Percentiles rank a stretch among this genome's conserved stretches.
Evolutionary conservation across 2,888 invertebrate species (phyloP).

Genomic region (Esperia sulphurella): DNA sequence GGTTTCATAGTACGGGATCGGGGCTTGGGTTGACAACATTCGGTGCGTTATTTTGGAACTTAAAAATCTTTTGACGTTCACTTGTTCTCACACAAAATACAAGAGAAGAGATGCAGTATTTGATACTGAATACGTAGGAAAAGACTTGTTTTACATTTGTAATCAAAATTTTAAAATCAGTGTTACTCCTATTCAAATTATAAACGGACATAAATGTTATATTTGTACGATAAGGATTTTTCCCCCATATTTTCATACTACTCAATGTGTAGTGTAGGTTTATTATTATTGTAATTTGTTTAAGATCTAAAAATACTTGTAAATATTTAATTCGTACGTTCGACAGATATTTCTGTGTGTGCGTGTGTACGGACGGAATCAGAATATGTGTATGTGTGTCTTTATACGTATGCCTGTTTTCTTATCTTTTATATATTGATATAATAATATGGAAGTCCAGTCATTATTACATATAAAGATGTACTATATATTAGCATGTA

Average conservation of each 20-base stretch:
- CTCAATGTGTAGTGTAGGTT: slow-evolving; percentile 16
- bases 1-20: too few relatives aligned
- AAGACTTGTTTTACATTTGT: not conserved
- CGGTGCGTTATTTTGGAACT: too few relatives aligned
- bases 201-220: not conserved
- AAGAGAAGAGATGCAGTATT: too few relatives aligned
- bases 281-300: slow-evolving; percentile 4
- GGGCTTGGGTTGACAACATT: too few relatives aligned
- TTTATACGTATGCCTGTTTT: slow-evolving; percentile 18
- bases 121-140: not conserved
- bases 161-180: slow-evolving; percentile 3
- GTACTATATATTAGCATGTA: not conserved
- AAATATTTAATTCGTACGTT: slow-evolving; percentile 20
- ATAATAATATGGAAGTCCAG: slow-evolving; percentile 10
- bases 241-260: slow-evolving; percentile 24
- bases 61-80: not conserved
- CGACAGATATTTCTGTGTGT: slow-evolving; percentile 11
- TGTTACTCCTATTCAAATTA: not conserved
- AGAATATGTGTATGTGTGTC: slow-evolving; percentile 5
- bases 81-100: too few relatives aligned
- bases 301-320: slow-evolving; percentile 17
- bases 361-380: slow-evolving; percentile 1
- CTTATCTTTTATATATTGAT: slow-evolving; percentile 13
- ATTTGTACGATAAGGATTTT: slow-evolving; percentile 18
- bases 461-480: not conserved